Evolutionary conservation across 2,888 invertebrate species (phyloP), one percentile per base, ranked within the genome.

Genomic region (Parnassius apollo): DNA sequence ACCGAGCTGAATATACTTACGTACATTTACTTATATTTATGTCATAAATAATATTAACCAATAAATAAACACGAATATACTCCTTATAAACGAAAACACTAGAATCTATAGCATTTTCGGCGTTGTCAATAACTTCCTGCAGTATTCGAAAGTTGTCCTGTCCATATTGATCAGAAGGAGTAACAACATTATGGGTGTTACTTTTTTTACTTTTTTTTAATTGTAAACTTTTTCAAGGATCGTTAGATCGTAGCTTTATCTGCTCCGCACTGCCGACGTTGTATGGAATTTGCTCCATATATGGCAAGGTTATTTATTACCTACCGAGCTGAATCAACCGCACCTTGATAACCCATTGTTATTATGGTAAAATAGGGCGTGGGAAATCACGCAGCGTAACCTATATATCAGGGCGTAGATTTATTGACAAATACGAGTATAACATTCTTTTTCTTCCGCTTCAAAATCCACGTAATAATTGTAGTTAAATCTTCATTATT

Each of bases 241-340:
- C 44, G 45, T 73, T 69, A 45, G 18, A 12, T 25, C 13, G 4
- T 1, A 18, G 7, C 45, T 42, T 83, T 82, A 80, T 77, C 77
- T 81, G 81, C 80, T 80, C 76, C 69, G 76, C 66, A 77, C 79
- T 77, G 72, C 70, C 73, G 25, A 25, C 25, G 25, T 25, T 25
- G 77, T 72, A 73, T 75, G 83, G 85, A 82, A 87, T 86, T 85
- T 86, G 72, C 62, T 65, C 89, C 89, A 76, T 88, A 88, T 88
- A 88, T 85, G 87, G 87, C 75, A 75, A 68, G 74, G 70, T 72
- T 69, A 74, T 68, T 72, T 69, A 74, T 68, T 67, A 65, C 66
- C 60, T 59, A 54, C 12, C 52, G 48, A 55, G 62, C 57, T 67
- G 70, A 72, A 66, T 71, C 67, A 66, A 73, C 79, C 77, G 68